Base-by-base conservation (phyloP, 1,140 invertebrate genomes). In the Dendrolimus kikuchii region DNA sequence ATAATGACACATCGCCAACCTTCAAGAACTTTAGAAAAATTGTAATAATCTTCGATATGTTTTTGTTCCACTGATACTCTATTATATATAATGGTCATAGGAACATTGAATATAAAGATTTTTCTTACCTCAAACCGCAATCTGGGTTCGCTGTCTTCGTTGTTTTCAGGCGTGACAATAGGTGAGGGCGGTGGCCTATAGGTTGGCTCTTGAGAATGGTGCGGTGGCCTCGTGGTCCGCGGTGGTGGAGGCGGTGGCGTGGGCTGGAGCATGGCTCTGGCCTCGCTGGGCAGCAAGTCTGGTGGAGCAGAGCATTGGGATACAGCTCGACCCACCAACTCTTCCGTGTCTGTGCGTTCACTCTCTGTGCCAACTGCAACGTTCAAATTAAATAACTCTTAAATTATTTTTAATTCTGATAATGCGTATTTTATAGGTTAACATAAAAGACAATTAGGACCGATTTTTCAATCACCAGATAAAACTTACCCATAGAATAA, bases 281-380 rank as follows among this genome's bases (percentile, higher is more conserved):
- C 81, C 59, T 87, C 82, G 58, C 79, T 86, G 5, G 86, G 87
- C 50, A 88, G 57, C 46, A 88, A 60, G 56, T 87, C 83, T 0
- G 88, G 85, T 0, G 86, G 86, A 5, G 83, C 85, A 0, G 86
- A 88, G 51, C 86, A 87, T 54, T 88, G 83, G 0, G 87, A 88
- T 5, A 84, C 75, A 7, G 87, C 81, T 9, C 87, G 74, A 8
- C 88, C 87, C 44, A 90, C 77, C 64, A 90, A 70, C 68, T 90
- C 89, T 56, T 90, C 89, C 0, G 89, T 90, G 59, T 90, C 89
- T 9, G 89, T 89, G 10, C 88, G 77, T 63, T 89, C 86, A 49
- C 88, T 82, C 56, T 89, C 89, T 8, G 86, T 87, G 23, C 87
- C 84, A 55, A 89, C 89, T 90, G 77, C 5, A 64, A 71, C 41